A percentile compares a stretch with the other conserved stretches of the same genome.
Evolutionary conservation across 2,797 vertebrate genomes (phyloP).

Genomic region (Gobionotothen gibberifrons): DNA sequence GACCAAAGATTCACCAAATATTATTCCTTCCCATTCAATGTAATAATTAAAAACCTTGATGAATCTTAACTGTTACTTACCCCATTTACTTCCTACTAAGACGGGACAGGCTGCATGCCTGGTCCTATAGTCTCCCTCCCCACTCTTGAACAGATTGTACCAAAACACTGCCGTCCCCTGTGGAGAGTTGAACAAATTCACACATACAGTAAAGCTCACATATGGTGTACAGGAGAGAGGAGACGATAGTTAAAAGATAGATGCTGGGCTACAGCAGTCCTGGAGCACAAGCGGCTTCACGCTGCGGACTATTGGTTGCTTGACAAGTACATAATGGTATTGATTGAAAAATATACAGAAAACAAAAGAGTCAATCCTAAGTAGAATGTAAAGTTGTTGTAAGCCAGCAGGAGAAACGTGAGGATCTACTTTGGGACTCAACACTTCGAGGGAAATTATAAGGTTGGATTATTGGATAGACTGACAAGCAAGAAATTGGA

Average conservation of each 20-base stretch:
- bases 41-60: not conserved
- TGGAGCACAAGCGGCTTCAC: not conserved
- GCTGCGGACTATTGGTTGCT: not conserved
- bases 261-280: not conserved
- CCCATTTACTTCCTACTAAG: constrained; percentile 98
- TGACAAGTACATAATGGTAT: not conserved
- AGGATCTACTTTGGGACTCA: too few relatives aligned
- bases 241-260: not conserved
- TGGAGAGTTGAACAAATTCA: constrained; percentile 24
- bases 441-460: too few relatives aligned
- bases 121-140: constrained; percentile 96
- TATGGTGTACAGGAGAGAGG: not conserved
- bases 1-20: too few relatives aligned
- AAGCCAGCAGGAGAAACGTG: not conserved
- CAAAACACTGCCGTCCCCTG: constrained; percentile 98
- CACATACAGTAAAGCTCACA: not conserved
- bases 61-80: constrained; percentile 81
- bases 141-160: constrained; percentile 96
- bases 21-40: not conserved
- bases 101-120: constrained; percentile 97
- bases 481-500: too few relatives aligned
- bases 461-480: too few relatives aligned
- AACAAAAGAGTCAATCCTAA: not conserved
- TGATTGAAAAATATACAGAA: not conserved
- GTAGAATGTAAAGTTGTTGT: not conserved